Percentiles rank a stretch among this genome's conserved stretches.
Evolutionary conservation across 2,797 vertebrate species (phyloP).

Genomic region (Coranthus polyacanthus): DNA sequence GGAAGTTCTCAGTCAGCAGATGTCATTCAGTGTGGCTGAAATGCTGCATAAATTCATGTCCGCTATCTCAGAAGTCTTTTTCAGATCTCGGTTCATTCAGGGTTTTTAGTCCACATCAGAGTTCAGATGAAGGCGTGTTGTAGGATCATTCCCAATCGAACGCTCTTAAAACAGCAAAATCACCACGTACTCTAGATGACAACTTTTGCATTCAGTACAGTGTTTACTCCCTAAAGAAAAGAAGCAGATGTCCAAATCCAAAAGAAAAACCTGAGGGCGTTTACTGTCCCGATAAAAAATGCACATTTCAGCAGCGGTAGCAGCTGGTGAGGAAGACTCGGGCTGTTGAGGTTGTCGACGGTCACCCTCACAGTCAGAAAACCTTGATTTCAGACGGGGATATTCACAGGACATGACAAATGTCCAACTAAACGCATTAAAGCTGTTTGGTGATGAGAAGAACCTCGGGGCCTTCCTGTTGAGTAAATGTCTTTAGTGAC

Average conservation of each 20-base stretch:
- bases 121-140: too few relatives aligned
- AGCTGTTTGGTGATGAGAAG: background rate
- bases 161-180: background rate
- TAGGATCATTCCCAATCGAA: too few relatives aligned
- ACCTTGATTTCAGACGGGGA: background rate
- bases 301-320: background rate
- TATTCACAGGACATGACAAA: conserved; percentile 19
- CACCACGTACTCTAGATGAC: background rate
- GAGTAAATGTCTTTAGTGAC: background rate
- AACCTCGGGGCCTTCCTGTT: background rate
- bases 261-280: background rate
- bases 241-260: background rate
- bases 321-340: background rate
- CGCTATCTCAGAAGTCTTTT: too few relatives aligned
- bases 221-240: too few relatives aligned
- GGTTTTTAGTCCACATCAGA: too few relatives aligned
- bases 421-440: conserved; percentile 2
- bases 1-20: too few relatives aligned
- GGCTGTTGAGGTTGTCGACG: conserved; percentile 1
- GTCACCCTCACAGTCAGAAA: background rate
- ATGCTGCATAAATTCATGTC: too few relatives aligned
- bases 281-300: background rate
- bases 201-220: too few relatives aligned
- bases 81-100: too few relatives aligned
- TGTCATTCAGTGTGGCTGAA: too few relatives aligned